Percentiles rank a stretch among this genome's conserved stretches.
phyloP scores from a whole-genome alignment of 2,888 invertebrate species.

The Agrochola lychnidis region DNA sequence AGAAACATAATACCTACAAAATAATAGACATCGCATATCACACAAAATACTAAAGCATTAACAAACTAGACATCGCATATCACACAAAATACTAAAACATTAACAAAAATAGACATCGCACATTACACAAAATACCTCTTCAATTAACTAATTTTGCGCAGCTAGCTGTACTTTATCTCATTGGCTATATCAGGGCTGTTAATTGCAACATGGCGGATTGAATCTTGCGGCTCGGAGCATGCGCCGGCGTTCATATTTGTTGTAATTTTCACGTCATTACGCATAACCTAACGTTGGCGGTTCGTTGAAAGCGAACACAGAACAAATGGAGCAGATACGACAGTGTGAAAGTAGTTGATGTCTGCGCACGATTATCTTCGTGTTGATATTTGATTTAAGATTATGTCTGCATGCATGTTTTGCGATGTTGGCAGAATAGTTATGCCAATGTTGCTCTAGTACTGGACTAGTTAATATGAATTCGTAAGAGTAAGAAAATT shows the following conservation, averaged over 20 bases:
- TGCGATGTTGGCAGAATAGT: conserved; percentile 19
- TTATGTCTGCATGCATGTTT: conserved; percentile 35
- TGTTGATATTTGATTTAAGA: conserved; percentile 44
- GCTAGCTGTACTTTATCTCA: conserved; percentile 63
- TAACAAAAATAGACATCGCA: neutral
- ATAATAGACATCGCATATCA: too few species aligned
- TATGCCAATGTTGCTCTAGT: neutral
- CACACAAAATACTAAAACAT: neutral
- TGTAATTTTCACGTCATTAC: conserved; percentile 88
- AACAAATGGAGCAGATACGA: conserved; percentile 70
- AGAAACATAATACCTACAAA: too few species aligned
- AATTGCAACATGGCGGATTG: conserved; percentile 78
- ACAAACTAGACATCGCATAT: too few species aligned
- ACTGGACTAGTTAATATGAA: neutral
- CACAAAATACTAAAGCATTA: neutral
- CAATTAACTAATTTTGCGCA: conserved; percentile 61
- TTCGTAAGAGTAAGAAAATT: neutral
- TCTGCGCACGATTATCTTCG: conserved; percentile 39
- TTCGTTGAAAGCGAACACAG: conserved; percentile 83
- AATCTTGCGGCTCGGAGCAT: conserved; percentile 78
- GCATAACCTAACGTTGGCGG: conserved; percentile 76
- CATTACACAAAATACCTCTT: conserved; percentile 39
- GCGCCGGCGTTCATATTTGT: conserved; percentile 76
- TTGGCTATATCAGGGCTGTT: conserved; percentile 68
- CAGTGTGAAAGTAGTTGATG: conserved; percentile 49